Evolutionary conservation across 2,113 vertebrate species (phyloP).

Genomic region (Forbesichthys agassizii): DNA sequence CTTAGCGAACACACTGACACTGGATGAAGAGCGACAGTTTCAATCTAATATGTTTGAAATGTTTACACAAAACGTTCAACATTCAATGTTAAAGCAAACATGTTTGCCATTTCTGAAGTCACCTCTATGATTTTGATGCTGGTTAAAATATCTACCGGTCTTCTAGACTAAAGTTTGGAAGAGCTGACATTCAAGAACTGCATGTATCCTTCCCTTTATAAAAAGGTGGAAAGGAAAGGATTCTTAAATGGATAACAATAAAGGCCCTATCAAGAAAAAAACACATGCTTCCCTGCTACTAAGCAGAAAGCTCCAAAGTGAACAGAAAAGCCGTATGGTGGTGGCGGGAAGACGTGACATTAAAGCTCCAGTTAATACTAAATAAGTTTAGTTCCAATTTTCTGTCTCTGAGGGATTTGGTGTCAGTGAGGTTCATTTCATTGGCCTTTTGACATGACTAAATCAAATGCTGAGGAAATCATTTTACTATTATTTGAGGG

Average conservation of each 20-base stretch:
- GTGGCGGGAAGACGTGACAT: conserved; percentile 35
- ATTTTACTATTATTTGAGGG: conserved; percentile 66
- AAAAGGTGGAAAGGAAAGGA: conserved; percentile 14
- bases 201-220: conserved; percentile 3
- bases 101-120: too few relatives aligned
- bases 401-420: conserved; percentile 61
- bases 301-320: conserved; percentile 47
- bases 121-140: too few relatives aligned
- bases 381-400: conserved; percentile 66
- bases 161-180: background rate
- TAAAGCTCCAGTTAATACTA: conserved; percentile 60
- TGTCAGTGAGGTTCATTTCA: conserved; percentile 57
- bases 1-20: too few relatives aligned
- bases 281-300: conserved; percentile 45
- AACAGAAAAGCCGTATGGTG: conserved; percentile 31
- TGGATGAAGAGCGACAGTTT: too few relatives aligned
- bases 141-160: too few relatives aligned
- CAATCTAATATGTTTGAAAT: too few relatives aligned
- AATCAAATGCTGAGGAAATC: conserved; percentile 68
- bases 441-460: conserved; percentile 72
- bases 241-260: conserved; percentile 47
- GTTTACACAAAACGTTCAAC: too few relatives aligned
- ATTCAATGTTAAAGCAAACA: too few relatives aligned
- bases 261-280: conserved; percentile 38
- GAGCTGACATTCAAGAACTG: background rate